Evolutionary conservation across 2,888 invertebrate species (phyloP).

Genomic region (Sinodicranocentrus sp.): DNA sequence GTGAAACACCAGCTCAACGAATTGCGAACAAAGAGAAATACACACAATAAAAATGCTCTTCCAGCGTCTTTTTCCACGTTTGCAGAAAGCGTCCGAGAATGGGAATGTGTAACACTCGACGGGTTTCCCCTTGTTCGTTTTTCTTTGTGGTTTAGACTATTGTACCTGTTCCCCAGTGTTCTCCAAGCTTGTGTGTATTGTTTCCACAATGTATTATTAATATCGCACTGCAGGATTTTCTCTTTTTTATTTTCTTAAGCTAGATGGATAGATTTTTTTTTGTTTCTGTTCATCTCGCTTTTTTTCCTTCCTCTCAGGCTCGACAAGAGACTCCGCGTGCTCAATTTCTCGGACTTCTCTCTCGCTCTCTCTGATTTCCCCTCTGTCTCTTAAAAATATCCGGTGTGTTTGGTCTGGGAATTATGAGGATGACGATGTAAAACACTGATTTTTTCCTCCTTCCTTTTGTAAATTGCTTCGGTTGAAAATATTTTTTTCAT

Average conservation of each 20-base stretch:
- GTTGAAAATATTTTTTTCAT: neutral
- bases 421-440: slow-evolving; percentile 18
- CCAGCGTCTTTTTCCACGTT: neutral
- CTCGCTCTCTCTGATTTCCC: slow-evolving; percentile 58
- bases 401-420: slow-evolving; percentile 22
- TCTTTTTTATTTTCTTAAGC: slow-evolving; percentile 38
- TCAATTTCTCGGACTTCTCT: slow-evolving; percentile 60
- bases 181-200: neutral
- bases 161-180: slow-evolving; percentile 40
- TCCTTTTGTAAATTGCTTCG: neutral
- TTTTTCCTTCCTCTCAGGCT: slow-evolving; percentile 26
- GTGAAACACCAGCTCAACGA: neutral
- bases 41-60: too few relatives aligned
- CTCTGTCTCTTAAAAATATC: slow-evolving; percentile 61
- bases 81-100: neutral
- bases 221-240: slow-evolving; percentile 50
- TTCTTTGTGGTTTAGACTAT: slow-evolving; percentile 5
- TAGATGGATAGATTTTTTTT: slow-evolving; percentile 50
- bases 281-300: slow-evolving; percentile 38
- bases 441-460: neutral
- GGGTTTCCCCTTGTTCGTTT: neutral
- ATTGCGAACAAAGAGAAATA: too few relatives aligned
- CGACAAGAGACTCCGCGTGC: slow-evolving; percentile 61
- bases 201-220: slow-evolving; percentile 49
- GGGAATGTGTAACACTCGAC: neutral